Base-by-base conservation (phyloP, 1,140 invertebrate species). In the Procambarus virginalis region DNA sequence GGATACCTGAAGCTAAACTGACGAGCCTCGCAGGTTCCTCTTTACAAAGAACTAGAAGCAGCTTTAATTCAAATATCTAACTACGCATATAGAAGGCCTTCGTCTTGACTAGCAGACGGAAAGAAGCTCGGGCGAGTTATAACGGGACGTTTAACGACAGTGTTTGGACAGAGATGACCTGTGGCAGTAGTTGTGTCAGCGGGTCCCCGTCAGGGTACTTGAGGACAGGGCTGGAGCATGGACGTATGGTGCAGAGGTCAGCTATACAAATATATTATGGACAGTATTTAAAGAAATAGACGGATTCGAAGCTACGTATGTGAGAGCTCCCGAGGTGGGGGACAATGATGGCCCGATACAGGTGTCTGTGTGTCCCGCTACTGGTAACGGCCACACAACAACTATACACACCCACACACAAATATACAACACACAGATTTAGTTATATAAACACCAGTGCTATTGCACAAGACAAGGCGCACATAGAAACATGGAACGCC, bases 61-160 rank as follows among this genome's bases (percentile, higher is more conserved):
- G 68, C 68, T 22, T 73, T 73, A 68, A 4, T 73, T 34, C 68
- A 73, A 34, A 22, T 68, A 68, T 17, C 68, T 70, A 17, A 58
- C 78, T 84, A 68, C 45, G 73, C 14, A 80, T 20, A 49, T n/a
- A 73, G 78, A 79, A 87, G 86, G 86, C 86, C 76, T 70, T 78
- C 20, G 85, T 78, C 78, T 58, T 80, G 64, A 34, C 12, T 34
- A 70, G 45, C 77, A 87, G 86, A 87, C 86, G 86, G 86, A 87
- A 55, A 87, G 60, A 87, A 81, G 86, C 86, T 87, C 86, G 78
- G 86, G 60, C 86, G 86, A 77, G 73, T 87, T 81, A 73, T 14
- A 46, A 45, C 60, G 49, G 86, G 86, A 87, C 86, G 86, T 87
- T 81, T 70, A 22, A 55, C 68, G 48, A 80, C 55, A 79, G 60